Percentiles rank a stretch among this genome's conserved stretches.
Evolutionary conservation across 2,888 invertebrate genomes (phyloP).

Genomic region (Drosophila greeni): DNA sequence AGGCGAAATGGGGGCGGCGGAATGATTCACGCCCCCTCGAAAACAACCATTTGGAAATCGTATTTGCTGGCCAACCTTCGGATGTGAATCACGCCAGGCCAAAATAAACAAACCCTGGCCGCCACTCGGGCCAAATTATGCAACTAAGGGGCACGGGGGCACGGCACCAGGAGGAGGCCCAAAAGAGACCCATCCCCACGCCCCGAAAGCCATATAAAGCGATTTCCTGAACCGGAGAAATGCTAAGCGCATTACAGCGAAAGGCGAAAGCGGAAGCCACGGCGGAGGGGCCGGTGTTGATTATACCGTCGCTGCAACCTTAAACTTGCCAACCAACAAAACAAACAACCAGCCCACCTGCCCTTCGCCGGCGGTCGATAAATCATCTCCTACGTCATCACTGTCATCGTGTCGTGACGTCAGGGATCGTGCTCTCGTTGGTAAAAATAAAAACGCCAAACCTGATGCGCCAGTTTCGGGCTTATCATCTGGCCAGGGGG

Average conservation of each 20-base stretch:
- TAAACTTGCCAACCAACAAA: slow-evolving; percentile 38
- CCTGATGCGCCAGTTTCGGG: slow-evolving; percentile 41
- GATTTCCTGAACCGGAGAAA: slow-evolving; percentile 55
- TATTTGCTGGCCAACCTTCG: slow-evolving; percentile 22
- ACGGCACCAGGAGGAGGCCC: slow-evolving; percentile 5
- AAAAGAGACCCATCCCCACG: slow-evolving; percentile 16
- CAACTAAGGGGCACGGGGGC: slow-evolving; percentile 40
- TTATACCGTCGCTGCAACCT: slow-evolving; percentile 32
- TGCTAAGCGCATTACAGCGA: slow-evolving; percentile 58
- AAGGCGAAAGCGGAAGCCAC: slow-evolving; percentile 17
- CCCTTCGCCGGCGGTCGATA: slow-evolving; percentile 36
- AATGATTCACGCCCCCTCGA: slow-evolving; percentile 44
- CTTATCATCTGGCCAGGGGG: slow-evolving; percentile 19
- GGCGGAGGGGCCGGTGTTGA: slow-evolving; percentile 1
- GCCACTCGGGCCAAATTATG: slow-evolving; percentile 48
- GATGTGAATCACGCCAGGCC: slow-evolving; percentile 37
- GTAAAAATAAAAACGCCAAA: slow-evolving; percentile 24
- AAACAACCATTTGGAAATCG: slow-evolving; percentile 31
- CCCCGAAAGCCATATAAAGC: slow-evolving; percentile 61
- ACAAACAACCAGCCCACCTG: neutral
- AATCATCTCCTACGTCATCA: slow-evolving; percentile 30
- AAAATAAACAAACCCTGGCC: slow-evolving; percentile 29
- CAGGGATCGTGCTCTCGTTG: slow-evolving; percentile 25
- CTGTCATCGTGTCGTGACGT: slow-evolving; percentile 26
- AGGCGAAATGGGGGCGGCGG: slow-evolving; percentile 15